phyloP scores from a whole-genome alignment of 2,113 vertebrate species.

The Laticauda laticaudata region DNA sequence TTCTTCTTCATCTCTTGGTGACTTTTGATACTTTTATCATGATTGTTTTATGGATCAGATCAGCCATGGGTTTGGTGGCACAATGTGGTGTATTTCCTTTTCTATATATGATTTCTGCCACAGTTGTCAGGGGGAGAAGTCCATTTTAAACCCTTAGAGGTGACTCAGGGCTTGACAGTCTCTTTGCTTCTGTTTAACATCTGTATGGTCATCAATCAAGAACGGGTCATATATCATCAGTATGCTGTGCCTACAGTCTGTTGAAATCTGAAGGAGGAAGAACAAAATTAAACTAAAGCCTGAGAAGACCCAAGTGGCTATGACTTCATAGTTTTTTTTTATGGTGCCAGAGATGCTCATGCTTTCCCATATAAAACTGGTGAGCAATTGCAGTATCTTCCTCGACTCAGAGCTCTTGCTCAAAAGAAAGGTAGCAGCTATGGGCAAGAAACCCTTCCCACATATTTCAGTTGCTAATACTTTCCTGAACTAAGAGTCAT shows the following conservation, averaged over 20 bases:
- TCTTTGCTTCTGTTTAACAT: background rate
- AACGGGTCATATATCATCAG: background rate
- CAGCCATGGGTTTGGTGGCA: background rate
- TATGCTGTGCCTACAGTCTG: background rate
- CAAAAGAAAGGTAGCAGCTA: background rate
- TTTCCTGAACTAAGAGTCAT: background rate
- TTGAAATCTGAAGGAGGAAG: background rate
- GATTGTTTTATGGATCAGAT: background rate
- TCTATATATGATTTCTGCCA: background rate
- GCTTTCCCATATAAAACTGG: background rate
- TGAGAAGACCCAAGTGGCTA: background rate
- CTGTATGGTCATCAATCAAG: background rate
- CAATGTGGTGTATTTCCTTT: background rate
- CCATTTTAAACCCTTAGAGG: background rate
- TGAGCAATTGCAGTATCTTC: background rate
- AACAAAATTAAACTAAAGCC: background rate
- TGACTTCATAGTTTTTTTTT: background rate
- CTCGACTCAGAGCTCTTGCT: background rate
- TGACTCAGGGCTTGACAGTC: background rate
- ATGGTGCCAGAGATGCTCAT: background rate
- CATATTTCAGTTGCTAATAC: background rate
- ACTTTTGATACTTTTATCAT: background rate
- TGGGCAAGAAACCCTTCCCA: background rate
- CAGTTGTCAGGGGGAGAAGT: background rate
- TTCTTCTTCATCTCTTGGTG: background rate